phyloP scores from a whole-genome alignment of 2,888 invertebrate species.

The Beris chalybata region DNA sequence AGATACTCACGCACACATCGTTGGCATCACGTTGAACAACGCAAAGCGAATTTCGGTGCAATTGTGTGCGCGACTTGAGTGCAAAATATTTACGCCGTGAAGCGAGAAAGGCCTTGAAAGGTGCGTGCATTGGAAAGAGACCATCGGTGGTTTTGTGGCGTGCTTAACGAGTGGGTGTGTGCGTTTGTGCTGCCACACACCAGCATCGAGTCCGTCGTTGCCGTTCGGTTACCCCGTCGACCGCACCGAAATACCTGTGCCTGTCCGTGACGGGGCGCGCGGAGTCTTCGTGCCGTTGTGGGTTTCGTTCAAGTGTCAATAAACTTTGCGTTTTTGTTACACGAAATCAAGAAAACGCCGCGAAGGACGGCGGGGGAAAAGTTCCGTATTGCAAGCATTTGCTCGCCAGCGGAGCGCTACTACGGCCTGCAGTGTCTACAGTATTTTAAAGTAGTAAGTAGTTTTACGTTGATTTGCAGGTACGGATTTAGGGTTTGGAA shows the following conservation, averaged over 20 bases:
- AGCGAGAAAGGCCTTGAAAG: constrained; percentile 29
- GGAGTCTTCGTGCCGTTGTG: neutral
- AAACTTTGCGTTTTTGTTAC: constrained; percentile 27
- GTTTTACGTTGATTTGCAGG: no score
- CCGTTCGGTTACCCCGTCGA: neutral
- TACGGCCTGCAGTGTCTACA: no score
- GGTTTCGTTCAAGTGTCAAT: constrained; percentile 27
- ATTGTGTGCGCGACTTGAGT: no score
- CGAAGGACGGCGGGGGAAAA: no score
- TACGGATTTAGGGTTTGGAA: no score
- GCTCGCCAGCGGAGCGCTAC: no score
- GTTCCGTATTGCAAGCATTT: no score
- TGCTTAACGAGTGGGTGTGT: neutral
- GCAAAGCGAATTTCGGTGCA: no score
- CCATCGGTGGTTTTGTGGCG: neutral
- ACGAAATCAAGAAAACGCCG: neutral
- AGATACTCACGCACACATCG: no score
- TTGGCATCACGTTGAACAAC: no score
- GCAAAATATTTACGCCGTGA: constrained; percentile 24
- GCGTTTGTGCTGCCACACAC: no score
- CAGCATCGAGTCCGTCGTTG: neutral
- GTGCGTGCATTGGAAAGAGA: constrained; percentile 13
- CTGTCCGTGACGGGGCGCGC: constrained; percentile 1
- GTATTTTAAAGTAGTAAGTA: no score
- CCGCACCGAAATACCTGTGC: constrained; percentile 28